Conservation (phyloP, 2,797 vertebrate genomes). For the Melanotaenia boesemani region DNA sequence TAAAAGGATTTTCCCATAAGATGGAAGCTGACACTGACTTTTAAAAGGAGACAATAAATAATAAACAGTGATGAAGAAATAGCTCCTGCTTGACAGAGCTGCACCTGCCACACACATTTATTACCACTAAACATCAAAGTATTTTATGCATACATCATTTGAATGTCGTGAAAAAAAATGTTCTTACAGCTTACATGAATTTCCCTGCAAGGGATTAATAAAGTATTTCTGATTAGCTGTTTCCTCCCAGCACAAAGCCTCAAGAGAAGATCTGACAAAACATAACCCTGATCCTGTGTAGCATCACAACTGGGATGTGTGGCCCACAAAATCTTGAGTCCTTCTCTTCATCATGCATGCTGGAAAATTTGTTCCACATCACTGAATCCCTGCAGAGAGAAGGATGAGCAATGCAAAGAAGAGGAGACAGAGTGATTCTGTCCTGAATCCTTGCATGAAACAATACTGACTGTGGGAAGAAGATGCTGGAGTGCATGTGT, state of each 20-base stretch:
- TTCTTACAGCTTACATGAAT: not conserved
- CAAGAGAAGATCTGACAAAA: slow-evolving; percentile 23
- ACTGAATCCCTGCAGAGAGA: slow-evolving; percentile 14
- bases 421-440: not conserved
- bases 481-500: not conserved
- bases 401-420: slow-evolving; percentile 1
- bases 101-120: not conserved
- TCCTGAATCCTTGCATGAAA: not conserved
- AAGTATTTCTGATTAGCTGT: too few relatives aligned
- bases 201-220: too few relatives aligned
- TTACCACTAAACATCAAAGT: slow-evolving; percentile 8
- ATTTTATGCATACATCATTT: not conserved
- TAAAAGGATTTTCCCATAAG: not conserved
- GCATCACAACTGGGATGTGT: slow-evolving; percentile 19
- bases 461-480: not conserved
- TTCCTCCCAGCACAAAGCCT: not conserved
- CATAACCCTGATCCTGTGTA: slow-evolving; percentile 41
- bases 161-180: slow-evolving; percentile 11
- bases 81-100: not conserved
- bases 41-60: not conserved
- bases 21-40: not conserved
- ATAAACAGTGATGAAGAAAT: not conserved
- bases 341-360: slow-evolving; percentile 27
- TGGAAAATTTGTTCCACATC: slow-evolving; percentile 40
- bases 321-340: slow-evolving; percentile 24